A percentile compares a stretch with the other conserved stretches of the same genome.
Conservation (phyloP, 2,113 vertebrate genomes). For the Tauraco erythrolophus region DNA sequence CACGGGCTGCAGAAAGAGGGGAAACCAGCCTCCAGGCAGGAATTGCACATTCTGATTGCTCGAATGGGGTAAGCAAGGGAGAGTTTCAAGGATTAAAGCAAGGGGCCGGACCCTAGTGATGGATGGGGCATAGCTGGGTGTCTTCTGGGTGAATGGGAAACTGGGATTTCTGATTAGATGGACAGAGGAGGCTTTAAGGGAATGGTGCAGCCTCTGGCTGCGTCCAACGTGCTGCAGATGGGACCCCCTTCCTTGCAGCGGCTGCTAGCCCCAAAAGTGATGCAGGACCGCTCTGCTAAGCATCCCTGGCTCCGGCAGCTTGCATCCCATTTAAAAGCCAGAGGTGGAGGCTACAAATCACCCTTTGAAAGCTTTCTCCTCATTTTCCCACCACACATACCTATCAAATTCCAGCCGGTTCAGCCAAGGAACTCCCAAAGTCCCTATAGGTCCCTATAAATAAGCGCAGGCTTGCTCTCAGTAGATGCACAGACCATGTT, state of each 20-base stretch:
- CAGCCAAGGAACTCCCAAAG: background rate
- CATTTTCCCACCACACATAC: background rate
- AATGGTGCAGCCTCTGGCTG: background rate
- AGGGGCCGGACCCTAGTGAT: background rate
- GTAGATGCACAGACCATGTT: background rate
- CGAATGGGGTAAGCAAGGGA: background rate
- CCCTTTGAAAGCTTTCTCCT: background rate
- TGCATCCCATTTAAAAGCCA: background rate
- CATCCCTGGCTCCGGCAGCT: fast-evolving
- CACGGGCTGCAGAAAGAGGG: background rate
- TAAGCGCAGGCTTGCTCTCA: background rate
- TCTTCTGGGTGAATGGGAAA: background rate
- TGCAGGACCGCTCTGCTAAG: background rate
- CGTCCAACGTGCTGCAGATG: background rate
- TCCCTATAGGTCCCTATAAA: fast-evolving
- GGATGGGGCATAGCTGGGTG: background rate
- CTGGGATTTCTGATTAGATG: fast-evolving
- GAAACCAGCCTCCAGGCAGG: background rate
- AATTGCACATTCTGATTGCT: background rate
- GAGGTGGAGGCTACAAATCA: background rate
- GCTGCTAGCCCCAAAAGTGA: background rate
- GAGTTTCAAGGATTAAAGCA: background rate
- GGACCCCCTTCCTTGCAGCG: fast-evolving
- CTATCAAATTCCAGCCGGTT: background rate
- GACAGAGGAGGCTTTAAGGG: background rate